These are phyloP conservation scores for Penaeus monodon DNA, from an alignment of 2,888 invertebrate species.

Conservation along the genomic window DNA sequence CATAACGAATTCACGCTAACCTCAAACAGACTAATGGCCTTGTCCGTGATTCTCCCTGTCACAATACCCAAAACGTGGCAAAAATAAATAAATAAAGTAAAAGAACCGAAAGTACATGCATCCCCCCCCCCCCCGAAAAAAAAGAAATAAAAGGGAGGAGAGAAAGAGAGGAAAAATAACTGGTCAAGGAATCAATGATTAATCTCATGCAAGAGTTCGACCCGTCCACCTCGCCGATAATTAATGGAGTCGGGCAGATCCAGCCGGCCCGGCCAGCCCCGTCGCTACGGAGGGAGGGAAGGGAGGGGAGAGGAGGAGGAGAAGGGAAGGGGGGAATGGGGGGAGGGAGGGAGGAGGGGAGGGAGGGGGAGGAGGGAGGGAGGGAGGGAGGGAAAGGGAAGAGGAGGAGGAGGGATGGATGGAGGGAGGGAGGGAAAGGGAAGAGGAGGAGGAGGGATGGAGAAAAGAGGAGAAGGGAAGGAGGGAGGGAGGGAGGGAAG, in stretches of 20 bases:
- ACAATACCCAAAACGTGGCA: too few species aligned
- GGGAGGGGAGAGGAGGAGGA: not conserved
- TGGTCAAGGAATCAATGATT: slow-evolving; percentile 23
- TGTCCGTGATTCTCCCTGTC: too few species aligned
- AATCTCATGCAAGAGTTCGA: slow-evolving; percentile 23
- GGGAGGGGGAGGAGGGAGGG: not conserved
- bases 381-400: not conserved
- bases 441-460: not conserved
- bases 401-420: not conserved
- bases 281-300: not conserved
- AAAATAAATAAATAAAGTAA: too few species aligned
- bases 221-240: not conserved
- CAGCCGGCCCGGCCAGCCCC: not conserved
- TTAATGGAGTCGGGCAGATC: slow-evolving; percentile 4
- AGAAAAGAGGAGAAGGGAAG: too few species aligned
- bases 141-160: not conserved
- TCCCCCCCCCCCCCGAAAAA: too few species aligned
- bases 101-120: too few species aligned
- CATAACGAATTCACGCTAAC: too few species aligned
- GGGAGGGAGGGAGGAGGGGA: not conserved
- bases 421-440: too few species aligned
- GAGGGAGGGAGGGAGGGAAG: too few species aligned
- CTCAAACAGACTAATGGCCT: too few species aligned
- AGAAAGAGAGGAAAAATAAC: not conserved
- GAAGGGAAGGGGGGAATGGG: not conserved